Percentiles rank a stretch among this genome's conserved stretches.
Evolutionary conservation across 2,797 vertebrate genomes (phyloP).

Genomic region (Pantherophis vulpinus): DNA sequence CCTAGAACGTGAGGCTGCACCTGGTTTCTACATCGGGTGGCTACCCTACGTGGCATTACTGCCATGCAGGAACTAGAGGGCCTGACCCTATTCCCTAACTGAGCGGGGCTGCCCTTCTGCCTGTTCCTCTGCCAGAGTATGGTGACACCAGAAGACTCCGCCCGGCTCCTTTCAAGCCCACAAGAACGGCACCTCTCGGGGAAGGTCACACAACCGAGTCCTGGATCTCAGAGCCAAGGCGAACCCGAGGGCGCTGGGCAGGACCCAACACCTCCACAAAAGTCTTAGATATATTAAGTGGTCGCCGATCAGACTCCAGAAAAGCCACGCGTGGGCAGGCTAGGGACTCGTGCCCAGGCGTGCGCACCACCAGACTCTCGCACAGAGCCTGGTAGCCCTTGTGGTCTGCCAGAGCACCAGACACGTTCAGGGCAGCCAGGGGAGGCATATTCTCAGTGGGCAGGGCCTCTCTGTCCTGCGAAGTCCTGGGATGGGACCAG

Average conservation of each 20-base stretch:
- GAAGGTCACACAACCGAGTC: slow-evolving; percentile 90
- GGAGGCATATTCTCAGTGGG: slow-evolving; percentile 85
- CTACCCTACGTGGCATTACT: rapidly evolving
- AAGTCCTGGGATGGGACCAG: slow-evolving; percentile 81
- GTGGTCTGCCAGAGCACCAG: slow-evolving; percentile 78
- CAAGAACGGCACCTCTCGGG: slow-evolving; percentile 26
- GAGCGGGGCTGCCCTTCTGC: background rate
- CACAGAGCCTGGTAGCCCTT: slow-evolving; percentile 94
- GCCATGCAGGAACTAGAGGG: no score
- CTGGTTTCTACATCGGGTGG: background rate
- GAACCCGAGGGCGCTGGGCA: slow-evolving; percentile 89
- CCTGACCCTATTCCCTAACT: background rate
- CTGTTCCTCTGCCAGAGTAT: background rate
- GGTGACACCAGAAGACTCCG: background rate
- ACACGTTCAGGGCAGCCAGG: slow-evolving; percentile 81
- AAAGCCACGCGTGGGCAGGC: slow-evolving; percentile 76
- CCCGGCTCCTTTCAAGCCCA: slow-evolving; percentile 33
- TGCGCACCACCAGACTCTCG: slow-evolving; percentile 85
- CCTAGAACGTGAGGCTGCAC: background rate
- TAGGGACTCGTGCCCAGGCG: slow-evolving; percentile 79
- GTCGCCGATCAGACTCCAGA: slow-evolving; percentile 85
- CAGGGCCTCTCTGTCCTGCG: slow-evolving; percentile 71
- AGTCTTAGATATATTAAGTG: slow-evolving; percentile 84
- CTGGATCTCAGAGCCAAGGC: slow-evolving; percentile 94
- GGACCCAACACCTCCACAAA: slow-evolving; percentile 85